Conservation (phyloP, 1,140 invertebrate species). For the Cydia amplana region DNA sequence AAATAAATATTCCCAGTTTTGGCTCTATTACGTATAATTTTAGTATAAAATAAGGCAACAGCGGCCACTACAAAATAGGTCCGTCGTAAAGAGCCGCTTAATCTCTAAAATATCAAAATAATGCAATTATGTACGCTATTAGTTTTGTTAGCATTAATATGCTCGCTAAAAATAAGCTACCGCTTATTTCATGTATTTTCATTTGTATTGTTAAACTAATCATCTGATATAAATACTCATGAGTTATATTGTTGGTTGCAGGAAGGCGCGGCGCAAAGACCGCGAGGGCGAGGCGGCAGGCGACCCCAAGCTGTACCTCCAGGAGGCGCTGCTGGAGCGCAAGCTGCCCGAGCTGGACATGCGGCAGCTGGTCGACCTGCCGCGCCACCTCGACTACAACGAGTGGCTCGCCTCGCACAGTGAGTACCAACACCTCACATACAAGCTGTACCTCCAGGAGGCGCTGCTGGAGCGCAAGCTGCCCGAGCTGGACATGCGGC, state of each 20-base stretch:
- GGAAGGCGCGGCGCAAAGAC: slow-evolving; percentile 98
- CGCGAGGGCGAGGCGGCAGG: slow-evolving; percentile 91
- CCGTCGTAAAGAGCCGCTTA: no score
- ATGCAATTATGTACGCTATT: no score
- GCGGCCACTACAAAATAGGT: no score
- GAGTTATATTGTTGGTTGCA: slow-evolving; percentile 76
- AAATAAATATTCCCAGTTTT: no score
- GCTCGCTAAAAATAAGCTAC: no score
- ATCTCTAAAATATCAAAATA: no score
- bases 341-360: slow-evolving; percentile 96
- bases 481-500: slow-evolving; percentile 94
- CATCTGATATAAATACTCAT: not conserved
- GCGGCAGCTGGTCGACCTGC: slow-evolving; percentile 94
- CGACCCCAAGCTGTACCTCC: slow-evolving; percentile 96
- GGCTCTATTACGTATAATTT: no score
- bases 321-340: slow-evolving; percentile 94
- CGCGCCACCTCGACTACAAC: slow-evolving; percentile 96
- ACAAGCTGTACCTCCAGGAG: slow-evolving; percentile 85
- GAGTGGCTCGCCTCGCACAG: slow-evolving; percentile 99
- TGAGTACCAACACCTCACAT: slow-evolving; percentile 80
- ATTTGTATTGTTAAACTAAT: no score
- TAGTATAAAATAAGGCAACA: no score
- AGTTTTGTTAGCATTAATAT: no score
- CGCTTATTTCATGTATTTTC: no score
- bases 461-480: slow-evolving; percentile 94